A percentile compares a stretch with the other conserved stretches of the same genome.
Conservation (phyloP, 2,888 invertebrate genomes). For the Mayetiola destructor region DNA sequence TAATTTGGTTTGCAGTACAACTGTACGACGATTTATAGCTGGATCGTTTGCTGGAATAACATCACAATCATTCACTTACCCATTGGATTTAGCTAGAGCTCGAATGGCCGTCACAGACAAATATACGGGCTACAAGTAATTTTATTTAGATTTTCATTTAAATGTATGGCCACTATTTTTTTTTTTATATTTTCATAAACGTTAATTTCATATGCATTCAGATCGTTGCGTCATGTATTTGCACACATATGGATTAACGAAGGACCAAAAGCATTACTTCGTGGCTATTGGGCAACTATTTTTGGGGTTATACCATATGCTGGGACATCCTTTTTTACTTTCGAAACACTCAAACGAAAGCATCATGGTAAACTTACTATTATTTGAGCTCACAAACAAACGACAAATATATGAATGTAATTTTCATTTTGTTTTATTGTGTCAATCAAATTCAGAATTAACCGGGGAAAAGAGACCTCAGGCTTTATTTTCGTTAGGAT, state of each 20-base stretch:
- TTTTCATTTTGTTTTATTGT: background rate
- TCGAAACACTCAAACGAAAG: constrained; percentile 78
- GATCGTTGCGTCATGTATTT: constrained; percentile 45
- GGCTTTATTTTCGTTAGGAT: constrained; percentile 52
- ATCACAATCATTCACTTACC: constrained; percentile 88
- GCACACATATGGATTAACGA: constrained; percentile 58
- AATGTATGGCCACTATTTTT: background rate
- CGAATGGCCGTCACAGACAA: constrained; percentile 90
- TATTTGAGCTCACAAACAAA: background rate
- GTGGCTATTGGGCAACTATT: constrained; percentile 81
- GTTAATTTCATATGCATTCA: constrained; percentile 14
- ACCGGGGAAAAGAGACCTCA: constrained; percentile 36
- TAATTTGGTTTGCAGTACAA: constrained; percentile 26
- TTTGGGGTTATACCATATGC: constrained; percentile 93
- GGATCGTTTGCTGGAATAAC: constrained; percentile 93
- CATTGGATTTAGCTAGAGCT: constrained; percentile 89
- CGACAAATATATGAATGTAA: background rate
- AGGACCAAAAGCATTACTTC: constrained; percentile 62
- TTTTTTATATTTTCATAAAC: background rate
- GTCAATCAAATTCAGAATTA: constrained; percentile 27
- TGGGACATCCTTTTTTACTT: constrained; percentile 93
- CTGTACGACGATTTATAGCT: constrained; percentile 49
- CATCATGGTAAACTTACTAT: constrained; percentile 46
- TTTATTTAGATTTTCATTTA: background rate
- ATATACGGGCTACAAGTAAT: constrained; percentile 49